Conservation (phyloP, 92 coral and sea anemone species). For the Epizoanthus fatuus region DNA sequence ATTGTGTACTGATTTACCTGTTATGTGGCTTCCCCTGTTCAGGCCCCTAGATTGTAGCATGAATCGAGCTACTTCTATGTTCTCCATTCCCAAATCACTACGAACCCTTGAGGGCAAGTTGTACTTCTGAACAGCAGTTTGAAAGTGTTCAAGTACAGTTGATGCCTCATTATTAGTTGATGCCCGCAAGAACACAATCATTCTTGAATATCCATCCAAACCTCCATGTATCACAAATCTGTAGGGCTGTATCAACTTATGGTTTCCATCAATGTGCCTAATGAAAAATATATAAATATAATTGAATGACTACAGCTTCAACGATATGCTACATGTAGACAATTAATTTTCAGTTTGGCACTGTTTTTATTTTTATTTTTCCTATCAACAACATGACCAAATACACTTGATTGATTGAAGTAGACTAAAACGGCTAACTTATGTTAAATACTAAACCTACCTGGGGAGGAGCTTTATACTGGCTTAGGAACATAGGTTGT, state of each 20-base stretch:
- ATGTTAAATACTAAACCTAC: too few relatives aligned
- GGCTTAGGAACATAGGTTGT: too few relatives aligned
- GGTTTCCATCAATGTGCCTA: too few relatives aligned
- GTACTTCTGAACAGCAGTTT: slow-evolving; percentile 34
- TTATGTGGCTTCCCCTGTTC: slow-evolving; percentile 61
- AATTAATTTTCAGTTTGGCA: too few relatives aligned
- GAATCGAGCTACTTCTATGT: slow-evolving; percentile 42
- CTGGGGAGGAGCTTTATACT: too few relatives aligned
- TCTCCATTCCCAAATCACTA: slow-evolving; percentile 55
- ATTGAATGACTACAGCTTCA: too few relatives aligned
- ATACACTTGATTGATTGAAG: too few relatives aligned
- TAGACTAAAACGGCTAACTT: too few relatives aligned
- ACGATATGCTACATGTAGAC: too few relatives aligned
- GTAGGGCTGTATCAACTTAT: slow-evolving; percentile 22
- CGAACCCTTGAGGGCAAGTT: slow-evolving; percentile 62
- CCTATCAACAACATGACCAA: too few relatives aligned
- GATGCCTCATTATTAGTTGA: slow-evolving; percentile 52
- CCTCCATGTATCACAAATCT: slow-evolving; percentile 70
- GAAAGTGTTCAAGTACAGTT: slow-evolving; percentile 47
- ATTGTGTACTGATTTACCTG: slow-evolving; percentile 53
- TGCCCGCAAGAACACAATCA: slow-evolving; percentile 29
- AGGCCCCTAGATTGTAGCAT: slow-evolving; percentile 60
- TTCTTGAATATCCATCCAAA: slow-evolving; percentile 44
- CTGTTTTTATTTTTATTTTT: too few relatives aligned
- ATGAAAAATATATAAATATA: too few relatives aligned